These are phyloP conservation scores for Phania funesta DNA, from an alignment of 2,888 invertebrate genomes.

Conservation along the genomic window DNA sequence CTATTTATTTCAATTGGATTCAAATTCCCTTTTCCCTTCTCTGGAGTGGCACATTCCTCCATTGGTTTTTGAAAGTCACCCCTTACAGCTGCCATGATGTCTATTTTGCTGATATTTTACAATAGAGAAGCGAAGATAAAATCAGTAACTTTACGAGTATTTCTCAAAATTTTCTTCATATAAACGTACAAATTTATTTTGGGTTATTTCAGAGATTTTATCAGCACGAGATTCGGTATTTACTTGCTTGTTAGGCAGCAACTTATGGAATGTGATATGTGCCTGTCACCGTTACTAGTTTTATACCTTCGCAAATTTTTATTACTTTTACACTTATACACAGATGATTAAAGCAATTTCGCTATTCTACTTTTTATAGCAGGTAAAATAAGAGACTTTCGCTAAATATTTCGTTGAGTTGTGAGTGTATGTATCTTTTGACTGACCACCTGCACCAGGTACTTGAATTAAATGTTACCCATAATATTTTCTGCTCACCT, in stretches of 20 bases:
- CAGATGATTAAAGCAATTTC: constrained; percentile 6
- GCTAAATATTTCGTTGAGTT: background rate
- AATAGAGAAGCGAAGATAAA: background rate
- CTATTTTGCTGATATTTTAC: constrained; percentile 43
- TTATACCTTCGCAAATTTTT: constrained; percentile 17
- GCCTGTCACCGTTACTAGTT: background rate
- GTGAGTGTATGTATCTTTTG: background rate
- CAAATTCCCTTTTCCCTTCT: no score
- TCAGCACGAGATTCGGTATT: background rate
- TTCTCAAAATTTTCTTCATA: background rate
- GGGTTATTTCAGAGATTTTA: constrained; percentile 12
- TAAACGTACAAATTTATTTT: constrained; percentile 33
- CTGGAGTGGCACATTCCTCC: no score
- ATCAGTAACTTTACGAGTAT: background rate
- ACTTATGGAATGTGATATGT: background rate
- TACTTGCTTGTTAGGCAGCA: background rate
- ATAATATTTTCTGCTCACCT: background rate
- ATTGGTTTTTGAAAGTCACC: no score
- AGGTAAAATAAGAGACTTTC: background rate
- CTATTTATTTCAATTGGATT: no score
- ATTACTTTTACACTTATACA: background rate
- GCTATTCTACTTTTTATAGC: background rate
- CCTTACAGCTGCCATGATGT: constrained; percentile 37
- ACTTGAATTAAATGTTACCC: background rate
- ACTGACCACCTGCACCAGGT: constrained; percentile 7